Evolutionary conservation across 2,888 invertebrate genomes (phyloP), one percentile per base, ranked within the genome.

Genomic region (Pomacea canaliculata): DNA sequence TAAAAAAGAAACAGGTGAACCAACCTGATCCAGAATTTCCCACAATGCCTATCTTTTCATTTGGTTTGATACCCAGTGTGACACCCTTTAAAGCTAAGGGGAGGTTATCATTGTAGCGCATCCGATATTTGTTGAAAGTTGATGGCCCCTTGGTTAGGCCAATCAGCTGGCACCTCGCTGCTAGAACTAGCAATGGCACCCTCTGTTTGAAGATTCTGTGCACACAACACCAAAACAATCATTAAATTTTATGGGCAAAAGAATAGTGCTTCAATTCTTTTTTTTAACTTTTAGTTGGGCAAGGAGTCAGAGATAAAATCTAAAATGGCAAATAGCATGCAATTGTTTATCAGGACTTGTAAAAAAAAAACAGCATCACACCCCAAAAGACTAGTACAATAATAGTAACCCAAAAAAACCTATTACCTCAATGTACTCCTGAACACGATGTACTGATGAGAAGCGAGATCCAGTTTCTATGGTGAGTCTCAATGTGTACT

Each of bases 1-100:
- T 10, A 70, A 3, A n/a, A 70, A 46, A 0, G 46, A 63, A 70
- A 70, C 71, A 49, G 27, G 27, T 71, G 7, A 16, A 70, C 83
- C 80, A 84, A 91, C 93, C 93, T 76, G 92, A 92, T 16, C 93
- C 93, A 12, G 93, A 93, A 81, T 93, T 85, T 51, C 93, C 93
- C 70, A 93, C 91, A 83, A 92, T 91, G 90, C 94, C 94, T 79
- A 94, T 92, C 88, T 94, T 94, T 84, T 94, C 93, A 70, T 92
- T 91, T 27, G 92, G 89, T 51, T 91, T 87, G 59, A 94, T 91
- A 62, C 91, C 91, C 85, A 94, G 93, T 8, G 92, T 91, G 69
- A 94, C 88, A 23, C 92, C 91, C 77, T 92, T 91, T 59, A 94
- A 89, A 13, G 93, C 92, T n/a, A 86, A 78, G 7, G 89, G 87